These are phyloP conservation scores for Patella ulyssiponensis DNA, from an alignment of 2,888 invertebrate genomes.

Conservation along the genomic window DNA sequence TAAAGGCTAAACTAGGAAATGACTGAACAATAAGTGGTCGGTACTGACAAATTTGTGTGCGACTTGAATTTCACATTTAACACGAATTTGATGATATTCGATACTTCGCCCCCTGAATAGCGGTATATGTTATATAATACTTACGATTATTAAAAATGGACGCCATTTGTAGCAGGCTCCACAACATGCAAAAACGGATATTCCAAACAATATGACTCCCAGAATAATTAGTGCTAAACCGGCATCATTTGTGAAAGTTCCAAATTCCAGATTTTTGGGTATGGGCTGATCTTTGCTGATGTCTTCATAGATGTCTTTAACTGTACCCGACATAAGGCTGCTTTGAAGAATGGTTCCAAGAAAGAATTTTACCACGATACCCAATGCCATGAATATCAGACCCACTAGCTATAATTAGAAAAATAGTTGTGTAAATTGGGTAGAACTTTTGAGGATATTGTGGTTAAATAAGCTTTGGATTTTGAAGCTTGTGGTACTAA, in stretches of 20 bases:
- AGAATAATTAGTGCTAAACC: slow-evolving; percentile 80
- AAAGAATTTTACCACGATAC: slow-evolving; percentile 23
- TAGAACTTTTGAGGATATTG: too few species aligned
- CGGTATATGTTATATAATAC: background rate
- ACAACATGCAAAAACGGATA: slow-evolving; percentile 96
- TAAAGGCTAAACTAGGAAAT: too few species aligned
- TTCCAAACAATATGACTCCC: slow-evolving; percentile 88
- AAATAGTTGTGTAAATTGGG: background rate
- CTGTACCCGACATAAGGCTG: background rate
- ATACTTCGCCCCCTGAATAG: too few species aligned
- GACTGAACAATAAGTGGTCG: too few species aligned
- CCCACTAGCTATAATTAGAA: slow-evolving; percentile 18
- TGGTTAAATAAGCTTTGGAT: too few species aligned
- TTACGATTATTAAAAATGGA: slow-evolving; percentile 35
- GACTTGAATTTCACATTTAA: too few species aligned
- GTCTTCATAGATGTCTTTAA: background rate
- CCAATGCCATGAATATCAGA: slow-evolving; percentile 17
- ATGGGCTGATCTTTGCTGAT: background rate
- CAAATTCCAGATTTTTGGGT: background rate
- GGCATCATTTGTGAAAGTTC: slow-evolving; percentile 9
- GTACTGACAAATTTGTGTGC: too few species aligned
- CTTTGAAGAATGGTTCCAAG: background rate
- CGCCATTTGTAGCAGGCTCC: slow-evolving; percentile 77
- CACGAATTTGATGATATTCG: too few species aligned
- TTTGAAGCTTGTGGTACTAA: too few species aligned